Percentiles rank a stretch among this genome's conserved stretches.
phyloP scores from a whole-genome alignment of 2,797 vertebrate genomes.

The Sebastes taczanowskii region DNA sequence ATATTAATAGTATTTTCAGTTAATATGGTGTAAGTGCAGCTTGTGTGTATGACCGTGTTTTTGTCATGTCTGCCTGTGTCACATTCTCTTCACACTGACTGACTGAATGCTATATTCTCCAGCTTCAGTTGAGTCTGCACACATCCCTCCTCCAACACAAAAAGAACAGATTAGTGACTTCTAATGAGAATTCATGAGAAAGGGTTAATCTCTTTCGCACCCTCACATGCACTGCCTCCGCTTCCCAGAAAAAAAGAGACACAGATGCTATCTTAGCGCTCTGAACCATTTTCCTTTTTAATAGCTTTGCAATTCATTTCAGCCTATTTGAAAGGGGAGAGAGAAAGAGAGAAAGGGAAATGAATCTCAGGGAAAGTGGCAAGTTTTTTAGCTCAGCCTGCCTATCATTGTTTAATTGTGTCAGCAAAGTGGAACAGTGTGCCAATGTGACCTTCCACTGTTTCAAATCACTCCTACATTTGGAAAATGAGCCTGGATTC shows the following conservation, averaged over 20 bases:
- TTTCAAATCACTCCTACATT: conserved; percentile 65
- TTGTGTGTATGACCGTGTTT: not conserved
- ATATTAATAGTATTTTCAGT: not conserved
- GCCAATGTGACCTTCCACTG: conserved; percentile 77
- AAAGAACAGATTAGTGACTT: conserved; percentile 52
- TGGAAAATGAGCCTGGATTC: conserved; percentile 46
- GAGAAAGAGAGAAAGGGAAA: conserved; percentile 37
- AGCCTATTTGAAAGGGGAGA: conserved; percentile 59
- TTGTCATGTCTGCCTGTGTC: not conserved
- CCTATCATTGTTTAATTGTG: conserved; percentile 80
- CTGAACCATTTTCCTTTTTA: conserved; percentile 64
- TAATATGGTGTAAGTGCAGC: not conserved
- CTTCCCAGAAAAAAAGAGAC: conserved; percentile 10
- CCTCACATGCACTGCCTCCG: not conserved
- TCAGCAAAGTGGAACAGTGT: conserved; percentile 80
- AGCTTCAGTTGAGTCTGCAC: conserved; percentile 38
- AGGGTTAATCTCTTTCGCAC: conserved; percentile 18
- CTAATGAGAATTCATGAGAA: conserved; percentile 60
- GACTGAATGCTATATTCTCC: not conserved
- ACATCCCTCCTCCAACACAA: conserved; percentile 11
- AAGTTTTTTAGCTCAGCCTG: conserved; percentile 57
- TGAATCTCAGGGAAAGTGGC: conserved; percentile 38
- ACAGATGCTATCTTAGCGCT: conserved; percentile 61
- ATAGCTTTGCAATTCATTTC: conserved; percentile 70
- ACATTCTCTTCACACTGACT: not conserved